These are phyloP conservation scores for Cyaniris semiargus DNA, from an alignment of 2,888 invertebrate species.

Conservation along the genomic window DNA sequence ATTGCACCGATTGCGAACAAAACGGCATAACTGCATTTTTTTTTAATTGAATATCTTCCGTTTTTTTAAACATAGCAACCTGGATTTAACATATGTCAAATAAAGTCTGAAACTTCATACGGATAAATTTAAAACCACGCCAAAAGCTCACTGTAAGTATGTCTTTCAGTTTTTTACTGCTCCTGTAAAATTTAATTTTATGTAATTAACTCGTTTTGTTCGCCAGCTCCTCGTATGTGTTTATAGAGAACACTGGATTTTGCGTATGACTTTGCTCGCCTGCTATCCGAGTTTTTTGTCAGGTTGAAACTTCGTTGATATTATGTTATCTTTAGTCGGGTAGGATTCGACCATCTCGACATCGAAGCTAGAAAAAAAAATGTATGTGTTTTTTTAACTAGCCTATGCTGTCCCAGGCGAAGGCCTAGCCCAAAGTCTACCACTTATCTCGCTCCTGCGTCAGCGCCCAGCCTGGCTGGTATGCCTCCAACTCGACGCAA, in stretches of 20 bases:
- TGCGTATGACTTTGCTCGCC: neutral
- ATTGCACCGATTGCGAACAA: neutral
- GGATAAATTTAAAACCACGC: neutral
- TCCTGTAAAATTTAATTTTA: conserved; percentile 4
- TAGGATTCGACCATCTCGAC: too few species aligned
- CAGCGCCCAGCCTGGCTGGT: too few species aligned
- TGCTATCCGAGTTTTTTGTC: neutral
- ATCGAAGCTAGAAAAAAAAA: too few species aligned
- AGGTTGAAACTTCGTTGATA: too few species aligned
- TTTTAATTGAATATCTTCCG: neutral
- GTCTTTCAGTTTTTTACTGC: conserved; percentile 8
- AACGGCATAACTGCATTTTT: conserved; percentile 1
- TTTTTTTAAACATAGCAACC: neutral
- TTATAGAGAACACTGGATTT: too few species aligned
- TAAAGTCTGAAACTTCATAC: conserved; percentile 1
- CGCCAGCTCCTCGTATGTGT: neutral
- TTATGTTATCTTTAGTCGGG: too few species aligned
- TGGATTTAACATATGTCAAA: neutral
- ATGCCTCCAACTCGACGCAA: too few species aligned
- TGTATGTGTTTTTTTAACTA: too few species aligned
- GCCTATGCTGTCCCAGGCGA: too few species aligned
- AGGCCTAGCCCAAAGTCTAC: too few species aligned
- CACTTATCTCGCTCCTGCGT: too few species aligned
- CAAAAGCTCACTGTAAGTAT: neutral
- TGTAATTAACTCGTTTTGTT: neutral